A percentile compares a stretch with the other conserved stretches of the same genome.
Evolutionary conservation across 2,888 invertebrate species (phyloP).

Genomic region (Marronus borbonicus): DNA sequence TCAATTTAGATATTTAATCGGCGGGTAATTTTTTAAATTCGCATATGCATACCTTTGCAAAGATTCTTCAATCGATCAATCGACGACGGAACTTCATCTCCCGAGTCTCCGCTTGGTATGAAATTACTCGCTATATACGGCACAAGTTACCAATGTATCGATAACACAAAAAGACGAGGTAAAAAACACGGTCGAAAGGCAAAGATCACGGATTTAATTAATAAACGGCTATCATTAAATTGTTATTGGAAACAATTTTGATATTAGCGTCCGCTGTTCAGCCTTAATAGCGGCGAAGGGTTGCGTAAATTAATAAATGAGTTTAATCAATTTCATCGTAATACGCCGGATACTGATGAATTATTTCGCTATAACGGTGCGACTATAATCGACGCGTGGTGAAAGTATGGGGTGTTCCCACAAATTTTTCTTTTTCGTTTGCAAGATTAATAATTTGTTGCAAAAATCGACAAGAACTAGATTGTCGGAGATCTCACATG

Average conservation of each 20-base stretch:
- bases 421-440: no score
- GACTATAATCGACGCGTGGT: no score
- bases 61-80: slow-evolving; percentile 4
- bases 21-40: slow-evolving; percentile 24
- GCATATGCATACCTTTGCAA: background rate
- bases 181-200: slow-evolving; percentile 29
- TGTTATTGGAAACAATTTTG: slow-evolving; percentile 39
- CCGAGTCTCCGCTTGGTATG: background rate
- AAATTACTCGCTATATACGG: background rate
- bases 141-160: background rate
- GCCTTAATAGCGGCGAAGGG: slow-evolving; percentile 2
- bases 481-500: no score
- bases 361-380: slow-evolving; percentile 18
- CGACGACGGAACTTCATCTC: slow-evolving; percentile 2
- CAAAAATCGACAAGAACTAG: no score
- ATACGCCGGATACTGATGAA: slow-evolving; percentile 18
- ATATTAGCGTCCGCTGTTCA: slow-evolving; percentile 25
- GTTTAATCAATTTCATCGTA: slow-evolving; percentile 33
- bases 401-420: no score
- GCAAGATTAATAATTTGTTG: no score
- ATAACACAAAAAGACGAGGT: slow-evolving; percentile 12
- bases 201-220: slow-evolving; percentile 46
- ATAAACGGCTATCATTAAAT: slow-evolving; percentile 45
- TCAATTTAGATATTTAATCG: slow-evolving; percentile 41
- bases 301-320: slow-evolving; percentile 40